Percentiles rank a stretch among this genome's conserved stretches.
These are phyloP conservation scores for Triplophysa tibetana DNA, from an alignment of 2,113 vertebrate species.

Conservation along the genomic window DNA sequence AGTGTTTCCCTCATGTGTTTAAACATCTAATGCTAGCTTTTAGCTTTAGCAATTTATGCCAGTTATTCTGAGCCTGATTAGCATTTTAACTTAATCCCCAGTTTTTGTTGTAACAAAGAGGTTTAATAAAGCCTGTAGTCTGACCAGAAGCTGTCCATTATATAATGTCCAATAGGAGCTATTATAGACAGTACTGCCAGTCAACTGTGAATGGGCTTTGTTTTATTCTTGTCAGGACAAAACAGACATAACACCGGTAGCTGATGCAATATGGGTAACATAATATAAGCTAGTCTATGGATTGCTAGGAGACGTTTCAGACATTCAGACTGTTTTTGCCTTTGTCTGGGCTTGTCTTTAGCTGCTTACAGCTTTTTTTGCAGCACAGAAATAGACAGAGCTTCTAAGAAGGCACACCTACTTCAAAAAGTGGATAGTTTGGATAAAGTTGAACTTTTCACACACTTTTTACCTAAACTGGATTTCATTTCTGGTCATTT, in stretches of 20 bases:
- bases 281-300: conserved; percentile 12
- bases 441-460: not conserved
- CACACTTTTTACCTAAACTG: too few species aligned
- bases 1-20: not conserved
- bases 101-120: conserved; percentile 2
- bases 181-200: conserved; percentile 1
- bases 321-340: not conserved
- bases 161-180: not conserved
- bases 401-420: not conserved
- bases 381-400: not conserved
- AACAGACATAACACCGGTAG: conserved; percentile 16
- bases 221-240: conserved; percentile 18
- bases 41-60: not conserved
- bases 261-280: conserved; percentile 40
- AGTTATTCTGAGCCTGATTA: conserved; percentile 28
- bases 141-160: not conserved
- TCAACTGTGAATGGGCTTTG: conserved; percentile 7
- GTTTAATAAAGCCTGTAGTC: conserved; percentile 24
- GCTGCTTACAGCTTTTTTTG: not conserved
- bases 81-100: conserved; percentile 25
- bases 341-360: not conserved
- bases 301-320: conserved; percentile 20
- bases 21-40: not conserved
- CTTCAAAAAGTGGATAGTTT: not conserved
- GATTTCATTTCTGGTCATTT: too few species aligned